phyloP scores from a whole-genome alignment of 2,113 vertebrate genomes.

The Trachemys scripta region DNA sequence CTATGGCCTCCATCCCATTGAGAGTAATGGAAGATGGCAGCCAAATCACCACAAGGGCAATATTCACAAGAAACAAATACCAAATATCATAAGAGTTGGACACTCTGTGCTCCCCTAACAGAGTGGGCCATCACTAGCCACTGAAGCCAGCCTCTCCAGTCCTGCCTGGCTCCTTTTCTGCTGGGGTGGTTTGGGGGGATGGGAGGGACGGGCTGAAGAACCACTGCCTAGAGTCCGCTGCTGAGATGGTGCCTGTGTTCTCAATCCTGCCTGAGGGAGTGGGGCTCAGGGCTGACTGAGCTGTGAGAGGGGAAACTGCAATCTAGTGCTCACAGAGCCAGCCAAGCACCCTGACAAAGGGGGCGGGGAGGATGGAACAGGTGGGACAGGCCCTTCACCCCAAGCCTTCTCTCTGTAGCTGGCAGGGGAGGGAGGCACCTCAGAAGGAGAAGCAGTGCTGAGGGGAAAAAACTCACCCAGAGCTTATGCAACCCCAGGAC shows the following conservation, averaged over 20 bases:
- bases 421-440: rapidly evolving
- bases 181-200: not conserved
- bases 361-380: not conserved
- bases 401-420: not conserved
- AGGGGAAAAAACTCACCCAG: not conserved
- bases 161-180: not conserved
- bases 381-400: not conserved
- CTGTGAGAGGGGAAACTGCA: not conserved
- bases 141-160: not conserved
- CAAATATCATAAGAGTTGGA: not conserved
- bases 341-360: not conserved
- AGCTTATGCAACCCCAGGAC: not conserved
- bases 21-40: not conserved
- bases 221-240: not conserved
- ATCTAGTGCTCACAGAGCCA: not conserved
- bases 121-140: not conserved
- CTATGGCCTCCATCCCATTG: not conserved
- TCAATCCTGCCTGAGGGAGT: not conserved
- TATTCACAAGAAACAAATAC: not conserved
- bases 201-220: not conserved
- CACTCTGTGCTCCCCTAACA: not conserved
- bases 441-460: rapidly evolving
- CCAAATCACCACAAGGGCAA: not conserved
- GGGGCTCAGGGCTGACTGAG: not conserved
- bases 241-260: not conserved